Base-by-base conservation (phyloP, 2,113 vertebrate genomes). In the Notarius lentiginosus region DNA sequence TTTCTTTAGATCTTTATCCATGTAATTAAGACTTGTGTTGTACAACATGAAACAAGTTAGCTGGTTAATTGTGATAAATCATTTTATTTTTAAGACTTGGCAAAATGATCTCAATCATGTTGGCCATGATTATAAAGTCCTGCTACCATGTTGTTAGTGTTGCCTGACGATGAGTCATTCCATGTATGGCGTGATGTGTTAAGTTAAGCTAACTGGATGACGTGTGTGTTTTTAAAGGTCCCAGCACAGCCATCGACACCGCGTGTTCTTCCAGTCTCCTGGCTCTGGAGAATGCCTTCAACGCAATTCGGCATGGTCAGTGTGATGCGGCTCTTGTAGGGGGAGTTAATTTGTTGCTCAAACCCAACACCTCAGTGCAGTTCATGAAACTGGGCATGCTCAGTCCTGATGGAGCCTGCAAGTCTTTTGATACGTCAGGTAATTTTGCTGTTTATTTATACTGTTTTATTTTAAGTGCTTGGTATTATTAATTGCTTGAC, bases 371-470 rank as follows among this genome's bases (percentile, higher is more conserved):
- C 24, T 99, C 98, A 0, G 95, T 99, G 84, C 98, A 99, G 92
- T 99, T 99, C 92, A 96, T 99, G 97, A 99, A 97, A 77, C 93
- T 99, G 88, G 98, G 98, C 79, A 96, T 99, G 97, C 96, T 99
- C 60, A 99, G 97, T 92, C 94, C 95, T 0, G 95, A 95, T 3
- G 98, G 98, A 20, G 88, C 95, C 91, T 99, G 98, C 96, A 98
- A 96, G 90, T 92, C 95, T 76, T 99, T 99, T 24, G 98, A 99
- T 79, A 89, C 76, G 56, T 95, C 94, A 91, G 98, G 98, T 99
- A 61, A 60, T 22, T 51, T 65, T 58, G 0, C 11, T 1, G 14
- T 41, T 4, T 53, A 60, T 70, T 61, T 56, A 2, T 58, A 20
- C 18, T 81, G 15, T 51, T 7, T 53, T 79, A 27, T 55, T 30